These are phyloP conservation scores for Hydroisotoma schaefferi DNA, from an alignment of 2,888 invertebrate species.

Conservation along the genomic window DNA sequence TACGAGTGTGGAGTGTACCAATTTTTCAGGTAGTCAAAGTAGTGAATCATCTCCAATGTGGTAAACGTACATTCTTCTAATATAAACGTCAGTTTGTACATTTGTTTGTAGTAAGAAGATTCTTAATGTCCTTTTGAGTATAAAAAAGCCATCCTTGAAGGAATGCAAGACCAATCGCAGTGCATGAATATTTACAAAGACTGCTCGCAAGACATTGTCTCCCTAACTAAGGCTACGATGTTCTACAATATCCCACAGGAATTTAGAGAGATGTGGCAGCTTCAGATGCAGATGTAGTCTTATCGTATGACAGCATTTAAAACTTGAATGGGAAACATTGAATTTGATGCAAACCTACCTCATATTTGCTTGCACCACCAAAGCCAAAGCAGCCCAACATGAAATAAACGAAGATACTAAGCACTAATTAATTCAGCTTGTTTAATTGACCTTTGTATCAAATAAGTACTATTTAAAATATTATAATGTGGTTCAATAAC, in stretches of 20 bases:
- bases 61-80: background rate
- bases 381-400: too few species aligned
- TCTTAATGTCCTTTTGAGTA: conserved; percentile 26
- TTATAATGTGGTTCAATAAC: too few species aligned
- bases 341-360: too few species aligned
- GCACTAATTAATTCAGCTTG: too few species aligned
- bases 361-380: too few species aligned
- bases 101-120: conserved; percentile 28
- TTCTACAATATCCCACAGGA: conserved; percentile 11
- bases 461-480: too few species aligned
- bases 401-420: too few species aligned
- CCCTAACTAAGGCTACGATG: conserved; percentile 18
- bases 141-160: conserved; percentile 34
- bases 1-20: conserved; percentile 21
- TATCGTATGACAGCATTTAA: too few species aligned
- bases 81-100: background rate
- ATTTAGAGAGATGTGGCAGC: conserved; percentile 1
- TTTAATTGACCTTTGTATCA: too few species aligned
- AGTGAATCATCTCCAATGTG: background rate
- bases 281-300: background rate
- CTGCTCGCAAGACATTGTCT: conserved; percentile 22
- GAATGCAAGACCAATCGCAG: conserved; percentile 36
- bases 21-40: conserved; percentile 40
- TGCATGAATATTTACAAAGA: conserved; percentile 25
- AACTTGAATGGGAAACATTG: too few species aligned